Base-by-base conservation (phyloP, 2,797 vertebrate species). In the Anomalospiza imberbis region DNA sequence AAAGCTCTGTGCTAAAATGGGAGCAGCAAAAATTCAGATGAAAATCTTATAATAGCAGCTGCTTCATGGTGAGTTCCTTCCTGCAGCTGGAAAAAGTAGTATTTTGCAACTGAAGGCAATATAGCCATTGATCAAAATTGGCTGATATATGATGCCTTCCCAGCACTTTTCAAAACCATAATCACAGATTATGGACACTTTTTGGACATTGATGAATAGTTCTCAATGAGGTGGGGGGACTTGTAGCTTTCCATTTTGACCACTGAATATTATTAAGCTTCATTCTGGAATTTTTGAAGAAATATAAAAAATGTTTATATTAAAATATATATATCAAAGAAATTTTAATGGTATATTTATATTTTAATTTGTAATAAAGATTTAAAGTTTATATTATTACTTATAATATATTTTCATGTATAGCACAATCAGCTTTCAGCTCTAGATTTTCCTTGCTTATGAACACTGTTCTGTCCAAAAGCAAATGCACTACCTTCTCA, bases 71-170 rank as follows among this genome's bases (percentile, higher is more conserved):
- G 48, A 91, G 54, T 77, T 93, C 61, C 73, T 77, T 92, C 51
- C 66, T 88, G 88, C 68, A 91, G 48, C 57, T 96, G 82, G 87
- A 85, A 88, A 57, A 95, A 88, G 9, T 89, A 36, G 17, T 68
- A 70, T 62, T 70, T 95, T 94, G 60, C 53, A 92, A 91, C 83
- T 45, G 70, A 94, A 95, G 44, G 70, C 70, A 88, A n/a, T 84
- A 90, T 62, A 94, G 84, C 40, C 55, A 84, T 66, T 72, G 79
- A 93, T 94, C 85, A 91, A 94, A 95, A 91, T 0, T 3, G 29
- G 15, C 44, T 93, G 44, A 91, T 94, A 88, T n/a, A 91, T 45
- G 51, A 75, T 90, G 32, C 24, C n/a, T 95, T 90, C 66, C 47
- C 36, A 95, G 76, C n/a, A 86, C 91, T 91, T 84, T 66, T 79